Conservation (phyloP, 2,797 vertebrate genomes). For the Pseudocheirus occidentalis region DNA sequence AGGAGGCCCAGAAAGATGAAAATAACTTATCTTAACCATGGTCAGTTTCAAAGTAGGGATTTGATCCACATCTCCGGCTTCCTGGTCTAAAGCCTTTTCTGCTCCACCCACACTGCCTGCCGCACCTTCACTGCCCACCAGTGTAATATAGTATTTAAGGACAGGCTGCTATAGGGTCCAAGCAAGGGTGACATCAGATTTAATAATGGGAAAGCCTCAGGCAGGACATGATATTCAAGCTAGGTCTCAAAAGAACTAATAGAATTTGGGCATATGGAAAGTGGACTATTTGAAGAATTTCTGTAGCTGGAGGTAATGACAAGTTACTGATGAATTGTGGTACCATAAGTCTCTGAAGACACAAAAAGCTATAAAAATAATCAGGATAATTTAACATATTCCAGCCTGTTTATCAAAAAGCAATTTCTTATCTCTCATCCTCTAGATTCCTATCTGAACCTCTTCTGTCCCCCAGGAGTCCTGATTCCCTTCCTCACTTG, state of each 20-base stretch:
- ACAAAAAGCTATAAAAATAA: background rate
- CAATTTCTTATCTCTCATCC: background rate
- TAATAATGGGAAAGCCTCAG: background rate
- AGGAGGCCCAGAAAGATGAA: background rate
- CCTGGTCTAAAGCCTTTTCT: background rate
- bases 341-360: background rate
- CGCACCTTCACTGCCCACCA: background rate
- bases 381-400: background rate
- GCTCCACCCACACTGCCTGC: background rate
- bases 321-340: background rate
- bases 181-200: background rate
- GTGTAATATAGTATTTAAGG: background rate
- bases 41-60: background rate
- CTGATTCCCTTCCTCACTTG: background rate
- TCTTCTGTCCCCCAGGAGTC: background rate
- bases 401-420: background rate
- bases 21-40: constrained; percentile 12
- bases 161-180: background rate
- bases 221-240: background rate
- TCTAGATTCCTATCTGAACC: background rate
- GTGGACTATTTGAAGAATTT: background rate
- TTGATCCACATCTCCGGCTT: constrained; percentile 4
- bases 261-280: background rate
- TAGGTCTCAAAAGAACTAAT: background rate
- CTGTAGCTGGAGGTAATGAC: background rate